These are phyloP conservation scores for Bathynomus jamesi DNA, from an alignment of 1,140 invertebrate species.

Conservation along the genomic window DNA sequence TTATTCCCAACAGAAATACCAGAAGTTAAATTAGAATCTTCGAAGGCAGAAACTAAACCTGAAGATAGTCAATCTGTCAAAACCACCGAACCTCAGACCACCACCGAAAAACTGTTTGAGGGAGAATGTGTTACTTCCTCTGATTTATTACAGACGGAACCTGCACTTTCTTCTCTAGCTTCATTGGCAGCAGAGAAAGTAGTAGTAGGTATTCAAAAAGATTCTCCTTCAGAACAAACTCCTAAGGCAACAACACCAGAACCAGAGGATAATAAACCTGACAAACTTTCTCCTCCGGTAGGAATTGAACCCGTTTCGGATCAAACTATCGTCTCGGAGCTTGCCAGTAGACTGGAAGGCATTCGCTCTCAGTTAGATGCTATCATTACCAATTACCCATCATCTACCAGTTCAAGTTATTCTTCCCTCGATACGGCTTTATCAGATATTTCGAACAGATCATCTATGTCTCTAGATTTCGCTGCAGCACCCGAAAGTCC, in stretches of 20 bases:
- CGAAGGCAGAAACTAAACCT: neutral
- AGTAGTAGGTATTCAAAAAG: too few species aligned
- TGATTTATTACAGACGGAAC: too few species aligned
- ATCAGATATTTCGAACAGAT: neutral
- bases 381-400: neutral
- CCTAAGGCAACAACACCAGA: neutral
- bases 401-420: neutral
- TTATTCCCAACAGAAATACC: neutral
- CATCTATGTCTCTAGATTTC: neutral
- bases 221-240: neutral
- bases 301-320: neutral
- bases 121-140: too few species aligned
- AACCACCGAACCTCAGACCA: too few species aligned
- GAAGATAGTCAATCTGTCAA: neutral
- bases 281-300: neutral
- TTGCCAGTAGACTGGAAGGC: neutral
- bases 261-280: neutral
- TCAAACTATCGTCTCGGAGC: neutral
- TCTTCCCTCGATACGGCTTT: neutral
- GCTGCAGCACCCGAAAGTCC: neutral
- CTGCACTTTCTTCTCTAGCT: too few species aligned
- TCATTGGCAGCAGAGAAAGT: too few species aligned
- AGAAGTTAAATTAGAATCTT: neutral
- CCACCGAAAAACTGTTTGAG: neutral
- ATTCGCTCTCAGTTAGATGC: neutral